Evolutionary conservation across 2,113 vertebrate species (phyloP).

Genomic region (Pionites leucogaster): DNA sequence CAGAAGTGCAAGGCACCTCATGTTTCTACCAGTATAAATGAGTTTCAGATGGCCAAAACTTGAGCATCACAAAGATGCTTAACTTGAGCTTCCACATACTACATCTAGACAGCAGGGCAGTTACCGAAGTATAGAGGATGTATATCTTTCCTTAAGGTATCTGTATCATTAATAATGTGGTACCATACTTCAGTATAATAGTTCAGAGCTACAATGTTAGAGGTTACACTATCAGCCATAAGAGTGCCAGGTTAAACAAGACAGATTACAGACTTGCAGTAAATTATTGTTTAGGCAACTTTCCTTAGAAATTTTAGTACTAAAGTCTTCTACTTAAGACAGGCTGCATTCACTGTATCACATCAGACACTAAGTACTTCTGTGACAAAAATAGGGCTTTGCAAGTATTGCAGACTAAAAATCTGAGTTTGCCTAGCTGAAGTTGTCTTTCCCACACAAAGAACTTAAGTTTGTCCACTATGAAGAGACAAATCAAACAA

Average conservation of each 20-base stretch:
- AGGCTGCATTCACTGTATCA: not conserved
- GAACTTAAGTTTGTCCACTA: not conserved
- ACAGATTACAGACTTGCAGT: not conserved
- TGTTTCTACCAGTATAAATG: not conserved
- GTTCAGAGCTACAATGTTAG: not conserved
- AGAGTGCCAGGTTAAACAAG: not conserved
- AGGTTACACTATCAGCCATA: not conserved
- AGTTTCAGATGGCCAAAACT: not conserved
- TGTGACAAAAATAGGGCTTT: not conserved
- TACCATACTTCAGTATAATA: not conserved
- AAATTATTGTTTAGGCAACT: not conserved
- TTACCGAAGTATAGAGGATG: accelerated
- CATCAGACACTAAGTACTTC: not conserved
- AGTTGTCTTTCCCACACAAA: not conserved
- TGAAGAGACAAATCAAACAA: not conserved
- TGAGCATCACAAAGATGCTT: not conserved
- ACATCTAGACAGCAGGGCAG: not conserved
- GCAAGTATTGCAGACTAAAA: not conserved
- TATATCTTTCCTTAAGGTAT: not conserved
- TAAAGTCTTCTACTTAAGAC: not conserved
- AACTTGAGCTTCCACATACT: not conserved
- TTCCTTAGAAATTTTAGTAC: not conserved
- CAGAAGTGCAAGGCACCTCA: not conserved
- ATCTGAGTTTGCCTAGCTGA: not conserved
- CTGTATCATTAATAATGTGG: not conserved